Base-by-base conservation (phyloP, 2,113 vertebrate genomes). In the Rhea americana region DNA sequence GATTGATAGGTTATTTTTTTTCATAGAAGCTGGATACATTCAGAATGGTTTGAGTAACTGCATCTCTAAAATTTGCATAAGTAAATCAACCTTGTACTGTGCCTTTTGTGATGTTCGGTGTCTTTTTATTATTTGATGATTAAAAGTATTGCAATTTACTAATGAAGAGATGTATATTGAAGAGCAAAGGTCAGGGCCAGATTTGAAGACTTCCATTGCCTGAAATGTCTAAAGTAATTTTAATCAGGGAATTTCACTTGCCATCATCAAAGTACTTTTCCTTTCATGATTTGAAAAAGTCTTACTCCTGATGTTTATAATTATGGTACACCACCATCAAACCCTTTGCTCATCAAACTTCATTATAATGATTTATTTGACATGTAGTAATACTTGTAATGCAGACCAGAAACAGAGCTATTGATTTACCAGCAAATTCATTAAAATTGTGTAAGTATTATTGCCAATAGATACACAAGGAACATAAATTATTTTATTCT, bases 291-390 rank as follows among this genome's bases (percentile, higher is more conserved):
- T 90, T 90, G 59, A 94, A 94, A 95, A 93, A 96, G 80, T 88
- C 75, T 78, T 95, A 77, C 95, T 96, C 96, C 97, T 96, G 94
- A 91, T 97, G 97, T 96, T 97, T 97, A 95, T 96, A 97, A 97
- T 98, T 96, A 97, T 81, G 67, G 92, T 86, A 83, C 93, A 97
- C 94, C 91, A 96, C 95, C 93, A 45, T 97, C 93, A 93, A 93
- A 96, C 94, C 79, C 94, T 95, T 96, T 96, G 73, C 96, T 97
- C 94, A 96, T 97, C 97, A 97, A 93, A 96, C 95, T 96, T 95
- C 91, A 93, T 96, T 97, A 96, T 87, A 94, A 53, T 95, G 97
- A 96, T 97, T 98, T 97, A 96, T 97, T 95, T 96, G 96, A 96
- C 78, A 25, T 94, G 89, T 76, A 82, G 93, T 81, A 83, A 94